Evolutionary conservation across 1,140 invertebrate genomes (phyloP).

Genomic region (Portunus trituberculatus): DNA sequence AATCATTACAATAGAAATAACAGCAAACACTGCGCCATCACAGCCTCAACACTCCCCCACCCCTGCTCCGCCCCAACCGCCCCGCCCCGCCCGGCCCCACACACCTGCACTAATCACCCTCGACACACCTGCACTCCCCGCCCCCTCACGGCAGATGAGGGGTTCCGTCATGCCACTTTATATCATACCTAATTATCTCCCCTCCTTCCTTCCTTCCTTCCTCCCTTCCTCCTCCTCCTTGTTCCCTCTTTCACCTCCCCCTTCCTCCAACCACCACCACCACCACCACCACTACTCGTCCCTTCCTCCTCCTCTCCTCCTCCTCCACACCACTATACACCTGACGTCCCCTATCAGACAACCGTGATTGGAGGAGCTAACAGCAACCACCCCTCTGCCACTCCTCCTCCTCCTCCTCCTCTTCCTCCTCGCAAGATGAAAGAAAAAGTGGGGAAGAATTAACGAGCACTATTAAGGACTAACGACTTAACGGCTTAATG

Average conservation of each 20-base stretch:
- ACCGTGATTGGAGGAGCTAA: not conserved
- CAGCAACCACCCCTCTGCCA: not conserved
- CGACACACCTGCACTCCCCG: not conserved
- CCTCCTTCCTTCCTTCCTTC: not conserved
- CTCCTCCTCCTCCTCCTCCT: not conserved
- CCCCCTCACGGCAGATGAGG: not conserved
- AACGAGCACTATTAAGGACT: not conserved
- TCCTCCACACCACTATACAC: not conserved
- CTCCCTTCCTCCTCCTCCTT: not conserved
- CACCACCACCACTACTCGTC: not conserved
- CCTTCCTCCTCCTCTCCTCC: not conserved
- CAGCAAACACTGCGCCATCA: no score
- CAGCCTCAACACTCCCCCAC: not conserved
- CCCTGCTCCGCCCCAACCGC: no score
- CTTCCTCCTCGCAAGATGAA: not conserved
- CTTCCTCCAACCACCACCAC: not conserved
- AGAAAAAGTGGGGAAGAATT: not conserved
- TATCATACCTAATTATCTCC: slow-evolving; percentile 3
- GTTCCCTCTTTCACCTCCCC: not conserved
- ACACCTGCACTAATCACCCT: slow-evolving; percentile 9
- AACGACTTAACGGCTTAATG: not conserved
- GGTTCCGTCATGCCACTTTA: not conserved
- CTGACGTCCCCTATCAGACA: not conserved
- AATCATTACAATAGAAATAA: not conserved
- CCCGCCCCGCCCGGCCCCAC: not conserved